Base-by-base conservation (phyloP, 2,797 vertebrate genomes). In the Siniperca scherzeri region DNA sequence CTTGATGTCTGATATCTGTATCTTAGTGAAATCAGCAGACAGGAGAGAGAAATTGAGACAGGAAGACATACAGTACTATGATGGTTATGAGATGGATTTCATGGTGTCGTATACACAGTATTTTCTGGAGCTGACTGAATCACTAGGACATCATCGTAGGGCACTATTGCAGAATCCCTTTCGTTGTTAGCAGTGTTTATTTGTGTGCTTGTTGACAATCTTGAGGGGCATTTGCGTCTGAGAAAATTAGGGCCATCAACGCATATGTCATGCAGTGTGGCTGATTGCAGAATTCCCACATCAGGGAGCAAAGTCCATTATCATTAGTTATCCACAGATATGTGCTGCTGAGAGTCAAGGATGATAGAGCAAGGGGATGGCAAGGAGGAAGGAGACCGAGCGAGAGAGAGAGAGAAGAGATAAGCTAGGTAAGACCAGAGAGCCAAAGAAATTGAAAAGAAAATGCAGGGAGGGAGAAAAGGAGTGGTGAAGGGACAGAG, bases 251-350 rank as follows among this genome's bases (percentile, higher is more conserved):
- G 84, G 88, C 85, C 91, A 91, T 93, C 90, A 89, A 79, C 36
- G 73, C 76, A 77, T 73, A 81, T 87, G 91, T 86, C 92, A 91
- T 62, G 88, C 87, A 55, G 92, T 82, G 91, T 55, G 78, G 88
- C 87, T 94, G 90, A 94, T 93, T 94, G 90, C 92, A 88, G 88
- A 93, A 93, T 91, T 93, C 88, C 90, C 91, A 92, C 93, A 92
- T 91, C 90, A 80, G 87, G 88, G 93, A 92, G 91, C 91, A 86
- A 68, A 86, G 91, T 90, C 91, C 92, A 94, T 94, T 93, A 95
- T 89, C 93, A 83, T 95, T 92, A 91, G 86, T 94, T 92, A 91
- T 93, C 89, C 87, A 60, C 82, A 84, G 89, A 92, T 88, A 91
- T 81, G 78, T 88, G 89, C 80, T 4, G 71, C 81, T 74, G 88